These are phyloP conservation scores for Rhynchonycteris naso DNA, from an alignment of 2,797 vertebrate species.

Conservation along the genomic window DNA sequence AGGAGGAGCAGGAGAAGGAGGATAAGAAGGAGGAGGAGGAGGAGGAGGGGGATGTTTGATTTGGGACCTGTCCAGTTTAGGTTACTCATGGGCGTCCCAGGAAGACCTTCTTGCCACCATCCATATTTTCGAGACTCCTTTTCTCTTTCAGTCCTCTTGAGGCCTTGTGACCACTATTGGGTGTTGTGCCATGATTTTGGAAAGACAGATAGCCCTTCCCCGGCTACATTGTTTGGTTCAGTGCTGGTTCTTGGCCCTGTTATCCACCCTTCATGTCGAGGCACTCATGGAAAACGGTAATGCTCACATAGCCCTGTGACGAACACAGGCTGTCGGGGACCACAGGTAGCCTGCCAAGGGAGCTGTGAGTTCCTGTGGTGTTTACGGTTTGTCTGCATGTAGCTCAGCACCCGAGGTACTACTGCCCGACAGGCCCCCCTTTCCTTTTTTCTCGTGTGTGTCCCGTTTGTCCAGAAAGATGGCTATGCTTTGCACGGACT, in stretches of 20 bases:
- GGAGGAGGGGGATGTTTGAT: background rate
- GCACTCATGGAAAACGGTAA: background rate
- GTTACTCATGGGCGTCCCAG: background rate
- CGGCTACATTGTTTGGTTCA: background rate
- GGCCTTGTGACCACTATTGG: background rate
- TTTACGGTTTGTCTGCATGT: background rate
- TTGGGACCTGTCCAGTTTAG: background rate
- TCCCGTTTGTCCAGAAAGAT: background rate
- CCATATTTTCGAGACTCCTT: background rate
- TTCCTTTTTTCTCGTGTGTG: background rate
- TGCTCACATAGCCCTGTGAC: background rate
- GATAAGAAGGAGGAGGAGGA: background rate
- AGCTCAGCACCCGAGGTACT: rapidly evolving
- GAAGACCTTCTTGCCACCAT: background rate
- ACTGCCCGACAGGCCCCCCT: rapidly evolving
- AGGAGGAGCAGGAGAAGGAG: background rate
- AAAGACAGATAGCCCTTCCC: background rate
- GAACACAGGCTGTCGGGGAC: background rate
- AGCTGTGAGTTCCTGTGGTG: background rate
- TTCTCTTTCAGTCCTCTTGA: background rate
- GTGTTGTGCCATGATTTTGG: background rate
- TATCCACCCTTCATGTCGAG: background rate
- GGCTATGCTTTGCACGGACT: background rate
- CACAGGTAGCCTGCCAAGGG: background rate
- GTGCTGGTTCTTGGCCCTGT: background rate